Percentiles rank a stretch among this genome's conserved stretches.
Evolutionary conservation across 2,113 vertebrate species (phyloP).

Genomic region (Cryptotis parvus): DNA sequence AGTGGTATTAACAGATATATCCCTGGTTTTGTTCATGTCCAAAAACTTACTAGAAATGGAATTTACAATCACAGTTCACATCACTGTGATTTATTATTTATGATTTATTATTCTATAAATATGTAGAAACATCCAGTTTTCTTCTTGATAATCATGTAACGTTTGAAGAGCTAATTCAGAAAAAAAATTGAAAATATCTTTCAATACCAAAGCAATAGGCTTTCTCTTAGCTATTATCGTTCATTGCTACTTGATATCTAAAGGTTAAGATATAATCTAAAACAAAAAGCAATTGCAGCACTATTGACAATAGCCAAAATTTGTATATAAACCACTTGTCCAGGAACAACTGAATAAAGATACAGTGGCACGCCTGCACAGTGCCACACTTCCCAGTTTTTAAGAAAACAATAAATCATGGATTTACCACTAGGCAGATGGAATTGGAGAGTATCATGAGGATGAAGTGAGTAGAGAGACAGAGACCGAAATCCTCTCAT

Average conservation of each 20-base stretch:
- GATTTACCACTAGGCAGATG: too few species aligned
- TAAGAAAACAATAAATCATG: too few species aligned
- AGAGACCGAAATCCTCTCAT: neutral
- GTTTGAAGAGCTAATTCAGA: neutral
- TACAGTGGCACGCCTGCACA: too few species aligned
- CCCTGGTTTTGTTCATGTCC: neutral
- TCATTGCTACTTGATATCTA: neutral
- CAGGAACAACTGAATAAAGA: too few species aligned
- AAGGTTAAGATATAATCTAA: neutral
- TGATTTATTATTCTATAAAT: too few species aligned
- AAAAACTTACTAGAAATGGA: neutral
- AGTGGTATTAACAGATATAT: neutral
- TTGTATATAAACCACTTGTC: neutral
- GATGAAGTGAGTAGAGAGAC: neutral
- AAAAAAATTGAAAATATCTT: too few species aligned
- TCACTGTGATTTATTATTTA: too few species aligned
- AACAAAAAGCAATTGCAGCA: neutral
- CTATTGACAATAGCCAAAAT: neutral
- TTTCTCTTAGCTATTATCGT: neutral
- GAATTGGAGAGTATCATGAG: too few species aligned
- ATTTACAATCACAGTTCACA: too few species aligned
- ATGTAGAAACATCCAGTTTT: neutral
- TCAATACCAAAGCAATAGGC: neutral
- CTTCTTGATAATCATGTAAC: neutral
- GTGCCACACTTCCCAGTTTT: too few species aligned